Evolutionary conservation across 2,113 vertebrate species (phyloP), one percentile per base, ranked within the genome.

Genomic region (Triplophysa tibetana): DNA sequence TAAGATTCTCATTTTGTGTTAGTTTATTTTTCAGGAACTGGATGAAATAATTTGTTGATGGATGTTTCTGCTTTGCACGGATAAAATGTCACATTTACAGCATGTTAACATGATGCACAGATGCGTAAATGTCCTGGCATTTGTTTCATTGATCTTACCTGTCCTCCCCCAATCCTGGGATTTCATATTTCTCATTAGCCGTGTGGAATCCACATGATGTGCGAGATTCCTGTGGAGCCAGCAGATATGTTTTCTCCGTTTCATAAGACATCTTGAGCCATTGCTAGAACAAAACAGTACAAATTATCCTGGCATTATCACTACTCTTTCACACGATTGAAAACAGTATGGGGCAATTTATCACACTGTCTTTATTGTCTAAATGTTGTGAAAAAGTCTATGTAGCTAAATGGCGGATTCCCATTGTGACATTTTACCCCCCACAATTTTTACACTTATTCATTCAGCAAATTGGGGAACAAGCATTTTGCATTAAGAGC

Each of bases 221-320:
- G 50, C 82, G 87, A 70, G 89, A 88, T 83, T 92, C 90, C 77
- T 84, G 86, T 4, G 89, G 75, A 52, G 89, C 83, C 82, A 91
- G 48, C 72, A 92, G 82, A 67, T 88, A 79, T 74, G 89, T 77
- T 66, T 89, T 88, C 7, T 93, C 89, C 83, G 89, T 86, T 73
- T 90, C 88, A 89, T 90, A 73, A 6, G 92, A 92, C 92, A 94
- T 93, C 85, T 90, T 92, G 83, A 77, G 88, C 90, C 90, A 92
- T 92, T 81, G 86, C 91, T 91, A 81, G 43, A 41, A 19, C 16
- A 78, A 41, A 33, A 69, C 33, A 63, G 21, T 54, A 19, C 23
- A 29, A 41, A 21, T 26, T 67, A 58, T 69, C 38, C 50, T 72
- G 19, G 52, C 64, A 19, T 19, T 19, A 8, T 64, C 24, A 64